Percentiles rank a stretch among this genome's conserved stretches.
phyloP scores from a whole-genome alignment of 2,888 invertebrate genomes.

The Lymantria dispar region DNA sequence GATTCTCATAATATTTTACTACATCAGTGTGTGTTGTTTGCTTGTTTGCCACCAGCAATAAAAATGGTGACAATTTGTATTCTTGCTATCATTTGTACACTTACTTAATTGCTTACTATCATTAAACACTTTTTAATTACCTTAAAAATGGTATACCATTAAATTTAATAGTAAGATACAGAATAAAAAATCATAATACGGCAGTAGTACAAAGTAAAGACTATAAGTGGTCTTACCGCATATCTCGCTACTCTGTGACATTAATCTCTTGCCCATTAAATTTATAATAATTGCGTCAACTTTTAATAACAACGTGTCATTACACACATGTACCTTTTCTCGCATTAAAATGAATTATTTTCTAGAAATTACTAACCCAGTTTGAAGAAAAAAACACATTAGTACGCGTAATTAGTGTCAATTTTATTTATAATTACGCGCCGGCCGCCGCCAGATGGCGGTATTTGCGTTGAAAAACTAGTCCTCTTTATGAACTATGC shows the following conservation, averaged over 20 bases:
- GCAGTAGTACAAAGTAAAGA: constrained; percentile 3
- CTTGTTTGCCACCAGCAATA: no score
- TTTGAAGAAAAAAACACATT: constrained; percentile 53
- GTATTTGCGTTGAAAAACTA: constrained; percentile 50
- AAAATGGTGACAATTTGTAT: no score
- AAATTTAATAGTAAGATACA: no score
- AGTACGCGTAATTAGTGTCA: constrained; percentile 68
- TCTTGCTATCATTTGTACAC: no score
- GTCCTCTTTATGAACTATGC: constrained; percentile 40
- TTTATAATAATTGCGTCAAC: constrained; percentile 62
- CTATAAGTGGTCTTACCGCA: constrained; percentile 10
- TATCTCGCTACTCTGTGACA: constrained; percentile 24
- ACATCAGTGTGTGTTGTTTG: no score
- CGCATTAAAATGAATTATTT: constrained; percentile 55
- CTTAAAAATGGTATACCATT: no score
- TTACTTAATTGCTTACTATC: no score
- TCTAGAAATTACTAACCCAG: constrained; percentile 75
- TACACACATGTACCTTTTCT: constrained; percentile 52
- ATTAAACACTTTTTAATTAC: no score
- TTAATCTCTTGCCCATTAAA: constrained; percentile 57
- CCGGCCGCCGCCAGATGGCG: constrained; percentile 37
- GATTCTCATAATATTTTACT: no score
- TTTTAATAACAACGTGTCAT: constrained; percentile 58
- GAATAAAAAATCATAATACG: no score
- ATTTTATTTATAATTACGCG: constrained; percentile 73